These are phyloP conservation scores for Delphinapterus leucas DNA, from an alignment of 2,113 vertebrate genomes.

Conservation along the genomic window DNA sequence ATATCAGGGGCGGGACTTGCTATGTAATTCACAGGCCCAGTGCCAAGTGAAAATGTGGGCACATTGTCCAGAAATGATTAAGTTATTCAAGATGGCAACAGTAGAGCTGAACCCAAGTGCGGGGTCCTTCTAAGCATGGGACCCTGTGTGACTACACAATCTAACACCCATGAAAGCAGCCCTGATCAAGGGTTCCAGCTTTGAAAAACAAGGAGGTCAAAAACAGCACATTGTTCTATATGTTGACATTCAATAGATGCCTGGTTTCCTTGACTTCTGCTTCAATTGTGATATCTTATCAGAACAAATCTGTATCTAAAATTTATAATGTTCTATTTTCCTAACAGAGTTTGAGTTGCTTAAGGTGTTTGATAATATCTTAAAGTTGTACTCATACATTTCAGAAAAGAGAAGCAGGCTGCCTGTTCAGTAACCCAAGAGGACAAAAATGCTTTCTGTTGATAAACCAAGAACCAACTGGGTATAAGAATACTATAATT, in stretches of 20 bases:
- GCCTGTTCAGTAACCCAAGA: neutral
- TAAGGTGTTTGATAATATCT: neutral
- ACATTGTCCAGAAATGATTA: neutral
- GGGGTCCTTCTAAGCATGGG: accelerated
- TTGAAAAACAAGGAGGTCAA: neutral
- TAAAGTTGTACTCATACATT: neutral
- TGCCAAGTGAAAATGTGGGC: neutral
- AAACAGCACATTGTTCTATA: neutral
- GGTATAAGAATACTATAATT: neutral
- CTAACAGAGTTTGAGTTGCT: neutral
- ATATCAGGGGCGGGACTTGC: neutral
- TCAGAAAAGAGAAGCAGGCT: neutral
- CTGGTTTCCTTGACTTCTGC: neutral
- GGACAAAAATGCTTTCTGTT: neutral
- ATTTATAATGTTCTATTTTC: neutral
- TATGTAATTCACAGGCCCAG: neutral
- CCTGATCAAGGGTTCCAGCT: neutral
- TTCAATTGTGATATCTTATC: neutral
- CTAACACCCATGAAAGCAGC: too few relatives aligned
- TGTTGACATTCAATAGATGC: too few relatives aligned
- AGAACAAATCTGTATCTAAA: neutral
- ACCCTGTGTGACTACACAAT: neutral
- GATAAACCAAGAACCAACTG: neutral
- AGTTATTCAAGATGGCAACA: neutral
- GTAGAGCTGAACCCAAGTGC: neutral